Evolutionary conservation across 2,888 invertebrate species (phyloP).

Genomic region (Cheilosia urbana): DNA sequence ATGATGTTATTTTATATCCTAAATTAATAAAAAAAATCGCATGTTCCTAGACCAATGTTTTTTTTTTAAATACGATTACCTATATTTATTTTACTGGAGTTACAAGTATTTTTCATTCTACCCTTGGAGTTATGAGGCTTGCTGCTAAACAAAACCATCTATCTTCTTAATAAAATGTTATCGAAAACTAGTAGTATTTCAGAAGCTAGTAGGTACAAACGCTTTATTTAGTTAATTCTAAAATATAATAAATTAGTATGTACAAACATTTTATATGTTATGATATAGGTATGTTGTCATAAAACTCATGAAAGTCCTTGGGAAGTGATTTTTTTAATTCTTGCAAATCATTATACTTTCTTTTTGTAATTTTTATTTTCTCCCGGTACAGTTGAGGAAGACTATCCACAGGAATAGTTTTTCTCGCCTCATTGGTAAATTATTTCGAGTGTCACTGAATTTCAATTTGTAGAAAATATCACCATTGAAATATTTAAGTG

Average conservation of each 20-base stretch:
- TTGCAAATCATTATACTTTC: conserved; percentile 10
- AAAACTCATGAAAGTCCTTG: neutral
- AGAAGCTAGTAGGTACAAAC: neutral
- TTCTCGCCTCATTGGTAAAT: neutral
- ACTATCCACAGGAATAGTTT: neutral
- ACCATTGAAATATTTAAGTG: neutral
- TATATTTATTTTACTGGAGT: neutral
- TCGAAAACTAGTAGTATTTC: neutral
- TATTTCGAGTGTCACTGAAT: neutral
- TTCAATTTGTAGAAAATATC: neutral
- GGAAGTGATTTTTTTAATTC: conserved; percentile 9
- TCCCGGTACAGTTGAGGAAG: neutral
- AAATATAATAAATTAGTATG: neutral
- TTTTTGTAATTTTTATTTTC: neutral
- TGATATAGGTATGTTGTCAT: neutral
- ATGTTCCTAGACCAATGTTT: too few species aligned
- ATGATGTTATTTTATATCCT: too few species aligned
- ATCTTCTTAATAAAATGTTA: neutral
- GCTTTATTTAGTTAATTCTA: neutral
- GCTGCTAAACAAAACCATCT: neutral
- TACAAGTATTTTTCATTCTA: neutral
- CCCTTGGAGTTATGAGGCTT: neutral
- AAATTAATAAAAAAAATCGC: too few species aligned
- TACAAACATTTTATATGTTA: neutral
- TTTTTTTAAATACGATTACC: too few species aligned